These are phyloP conservation scores for Siniperca chuatsi DNA, from an alignment of 2,113 vertebrate genomes.

Conservation along the genomic window DNA sequence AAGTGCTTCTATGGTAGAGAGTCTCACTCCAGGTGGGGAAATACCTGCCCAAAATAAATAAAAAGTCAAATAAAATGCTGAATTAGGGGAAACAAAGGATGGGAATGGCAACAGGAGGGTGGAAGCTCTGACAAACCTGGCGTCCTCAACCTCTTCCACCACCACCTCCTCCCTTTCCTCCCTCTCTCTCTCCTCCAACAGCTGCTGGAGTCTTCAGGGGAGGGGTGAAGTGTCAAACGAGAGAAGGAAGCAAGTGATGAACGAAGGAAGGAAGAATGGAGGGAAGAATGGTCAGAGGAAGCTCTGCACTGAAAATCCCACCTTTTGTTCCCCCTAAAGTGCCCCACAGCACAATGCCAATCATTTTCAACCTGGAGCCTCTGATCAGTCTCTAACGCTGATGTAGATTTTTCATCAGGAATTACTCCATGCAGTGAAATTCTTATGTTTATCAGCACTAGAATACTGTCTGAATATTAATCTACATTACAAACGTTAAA, in stretches of 20 bases:
- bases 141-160: constrained; percentile 80
- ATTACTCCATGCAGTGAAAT: not conserved
- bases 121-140: constrained; percentile 83
- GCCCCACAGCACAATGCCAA: not conserved
- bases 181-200: constrained; percentile 94
- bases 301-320: constrained; percentile 40
- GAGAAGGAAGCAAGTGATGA: constrained; percentile 68
- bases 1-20: constrained; percentile 28
- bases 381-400: not conserved
- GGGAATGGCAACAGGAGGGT: constrained; percentile 59
- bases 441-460: not conserved
- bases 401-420: not conserved
- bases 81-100: constrained; percentile 71
- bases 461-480: not conserved
- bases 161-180: constrained; percentile 86
- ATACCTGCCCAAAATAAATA: constrained; percentile 82
- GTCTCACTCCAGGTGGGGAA: constrained; percentile 72
- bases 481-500: not conserved
- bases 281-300: constrained; percentile 68
- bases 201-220: constrained; percentile 94
- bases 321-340: not conserved
- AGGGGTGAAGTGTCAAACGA: constrained; percentile 86
- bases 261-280: constrained; percentile 60
- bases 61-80: constrained; percentile 65
- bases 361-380: constrained; percentile 9